Evolutionary conservation across 2,797 vertebrate species (phyloP).

Genomic region (Myotis pilosus): DNA sequence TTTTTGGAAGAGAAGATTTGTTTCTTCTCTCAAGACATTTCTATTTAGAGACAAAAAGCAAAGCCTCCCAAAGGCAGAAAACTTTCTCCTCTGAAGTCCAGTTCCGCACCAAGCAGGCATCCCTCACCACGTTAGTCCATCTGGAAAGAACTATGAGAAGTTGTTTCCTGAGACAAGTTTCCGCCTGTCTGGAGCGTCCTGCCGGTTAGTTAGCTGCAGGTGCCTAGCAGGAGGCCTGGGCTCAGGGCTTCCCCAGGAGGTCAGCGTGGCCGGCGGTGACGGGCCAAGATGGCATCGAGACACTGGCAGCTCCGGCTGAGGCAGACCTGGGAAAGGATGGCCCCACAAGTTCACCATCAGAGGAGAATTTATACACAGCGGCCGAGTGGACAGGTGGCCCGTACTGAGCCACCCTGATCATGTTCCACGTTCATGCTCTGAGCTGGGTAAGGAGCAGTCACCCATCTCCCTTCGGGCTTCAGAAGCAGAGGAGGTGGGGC

Average conservation of each 20-base stretch:
- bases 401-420: background rate
- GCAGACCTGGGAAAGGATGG: background rate
- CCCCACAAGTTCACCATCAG: background rate
- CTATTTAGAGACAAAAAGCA: constrained; percentile 31
- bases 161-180: constrained; percentile 8
- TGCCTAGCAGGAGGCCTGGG: background rate
- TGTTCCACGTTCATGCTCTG: background rate
- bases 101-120: background rate
- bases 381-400: background rate
- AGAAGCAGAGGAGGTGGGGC: background rate
- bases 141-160: background rate
- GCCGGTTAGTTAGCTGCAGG: background rate
- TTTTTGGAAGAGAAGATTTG: constrained; percentile 58
- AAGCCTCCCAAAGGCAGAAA: background rate
- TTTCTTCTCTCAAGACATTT: constrained; percentile 52
- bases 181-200: background rate
- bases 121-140: background rate
- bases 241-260: background rate
- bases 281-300: background rate
- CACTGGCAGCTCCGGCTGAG: background rate
- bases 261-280: background rate
- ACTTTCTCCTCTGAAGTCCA: constrained; percentile 20
- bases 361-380: background rate
- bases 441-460: background rate
- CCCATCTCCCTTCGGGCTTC: background rate